These are phyloP conservation scores for Epirrhoe alternata DNA, from an alignment of 2,888 invertebrate species.

Conservation along the genomic window DNA sequence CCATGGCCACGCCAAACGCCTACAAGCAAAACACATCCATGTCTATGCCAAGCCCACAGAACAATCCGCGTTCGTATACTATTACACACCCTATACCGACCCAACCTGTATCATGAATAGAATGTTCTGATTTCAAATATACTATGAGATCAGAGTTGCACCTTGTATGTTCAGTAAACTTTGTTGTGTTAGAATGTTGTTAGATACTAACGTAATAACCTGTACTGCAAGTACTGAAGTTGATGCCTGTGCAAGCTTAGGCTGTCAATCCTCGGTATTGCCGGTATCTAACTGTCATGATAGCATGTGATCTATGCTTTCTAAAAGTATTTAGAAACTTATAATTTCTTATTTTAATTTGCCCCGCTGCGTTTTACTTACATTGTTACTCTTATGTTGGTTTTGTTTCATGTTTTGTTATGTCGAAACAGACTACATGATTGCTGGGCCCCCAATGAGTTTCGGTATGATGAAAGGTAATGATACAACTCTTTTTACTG, in stretches of 20 bases:
- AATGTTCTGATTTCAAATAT: conserved; percentile 25
- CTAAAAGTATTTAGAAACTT: conserved; percentile 58
- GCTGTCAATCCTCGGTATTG: conserved; percentile 69
- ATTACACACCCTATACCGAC: conserved; percentile 38
- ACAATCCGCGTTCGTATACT: conserved; percentile 89
- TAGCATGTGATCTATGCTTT: conserved; percentile 79
- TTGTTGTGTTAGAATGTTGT: conserved; percentile 65
- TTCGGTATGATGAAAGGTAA: conserved; percentile 96
- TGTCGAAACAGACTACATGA: conserved; percentile 87
- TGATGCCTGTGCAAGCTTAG: conserved; percentile 73
- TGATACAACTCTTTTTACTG: conserved; percentile 70
- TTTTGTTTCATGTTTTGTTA: conserved; percentile 91
- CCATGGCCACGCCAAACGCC: conserved; percentile 92
- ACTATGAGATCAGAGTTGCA: conserved; percentile 45
- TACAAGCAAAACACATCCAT: conserved; percentile 93
- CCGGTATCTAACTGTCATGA: conserved; percentile 56
- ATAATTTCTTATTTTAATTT: conserved; percentile 54
- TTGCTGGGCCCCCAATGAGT: conserved; percentile 92
- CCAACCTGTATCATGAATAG: conserved; percentile 12
- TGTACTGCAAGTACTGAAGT: conserved; percentile 55
- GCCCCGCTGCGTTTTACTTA: conserved; percentile 80
- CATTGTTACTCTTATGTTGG: conserved; percentile 88
- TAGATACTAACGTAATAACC: conserved; percentile 77
- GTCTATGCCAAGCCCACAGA: conserved; percentile 89
- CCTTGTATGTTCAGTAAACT: conserved; percentile 49